Percentiles rank a stretch among this genome's conserved stretches.
phyloP scores from a whole-genome alignment of 1,140 invertebrate genomes.

The Caerostris extrusa region DNA sequence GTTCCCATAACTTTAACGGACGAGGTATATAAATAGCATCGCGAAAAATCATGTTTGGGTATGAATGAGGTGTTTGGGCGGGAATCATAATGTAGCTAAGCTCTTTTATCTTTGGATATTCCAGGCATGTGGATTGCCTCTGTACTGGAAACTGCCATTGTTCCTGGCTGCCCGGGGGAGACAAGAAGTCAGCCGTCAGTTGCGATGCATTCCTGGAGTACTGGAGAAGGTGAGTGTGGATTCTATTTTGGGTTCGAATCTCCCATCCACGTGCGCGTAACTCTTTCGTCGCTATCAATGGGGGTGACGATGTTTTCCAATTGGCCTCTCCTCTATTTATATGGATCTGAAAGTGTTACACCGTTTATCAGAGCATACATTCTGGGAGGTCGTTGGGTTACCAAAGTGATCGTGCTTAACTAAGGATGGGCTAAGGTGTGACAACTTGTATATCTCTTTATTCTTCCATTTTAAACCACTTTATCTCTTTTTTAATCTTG shows the following conservation, averaged over 20 bases:
- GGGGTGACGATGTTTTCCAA: neutral
- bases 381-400: neutral
- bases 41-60: neutral
- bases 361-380: constrained; percentile 18
- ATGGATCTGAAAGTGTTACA: constrained; percentile 20
- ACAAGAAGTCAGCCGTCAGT: constrained; percentile 87
- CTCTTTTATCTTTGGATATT: neutral
- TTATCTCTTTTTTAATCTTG: too few relatives aligned
- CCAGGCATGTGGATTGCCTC: constrained; percentile 84
- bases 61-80: neutral
- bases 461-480: neutral
- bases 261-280: constrained; percentile 27
- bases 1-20: neutral
- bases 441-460: neutral
- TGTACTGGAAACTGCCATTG: constrained; percentile 97
- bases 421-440: neutral
- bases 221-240: constrained; percentile 91
- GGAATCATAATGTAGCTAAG: neutral
- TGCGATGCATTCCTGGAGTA: constrained; percentile 92
- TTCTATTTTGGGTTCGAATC: constrained; percentile 49
- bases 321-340: constrained; percentile 21
- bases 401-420: neutral
- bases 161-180: constrained; percentile 91
- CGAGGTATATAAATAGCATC: neutral
- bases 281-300: constrained; percentile 44